A percentile compares a stretch with the other conserved stretches of the same genome.
These are phyloP conservation scores for Copidosoma aretas DNA, from an alignment of 2,888 invertebrate species.

Conservation along the genomic window DNA sequence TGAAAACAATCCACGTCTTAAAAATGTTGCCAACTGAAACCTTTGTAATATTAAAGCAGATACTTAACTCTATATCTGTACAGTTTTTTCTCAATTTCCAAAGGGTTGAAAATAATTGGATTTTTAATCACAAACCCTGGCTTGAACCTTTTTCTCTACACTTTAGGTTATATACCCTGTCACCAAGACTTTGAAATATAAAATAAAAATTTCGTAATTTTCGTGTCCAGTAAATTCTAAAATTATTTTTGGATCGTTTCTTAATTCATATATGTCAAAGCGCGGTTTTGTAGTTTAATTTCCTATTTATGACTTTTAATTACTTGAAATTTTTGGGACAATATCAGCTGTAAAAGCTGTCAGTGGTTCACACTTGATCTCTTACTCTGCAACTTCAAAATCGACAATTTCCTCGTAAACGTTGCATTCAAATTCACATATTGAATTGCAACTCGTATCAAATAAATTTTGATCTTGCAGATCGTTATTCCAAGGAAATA, in stretches of 20 bases:
- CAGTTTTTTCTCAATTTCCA: constrained; percentile 3
- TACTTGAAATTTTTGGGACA: too few species aligned
- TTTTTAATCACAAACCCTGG: not conserved
- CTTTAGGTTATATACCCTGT: not conserved
- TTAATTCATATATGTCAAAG: constrained; percentile 3
- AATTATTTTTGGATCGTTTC: constrained; percentile 1
- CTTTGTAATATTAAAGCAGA: not conserved
- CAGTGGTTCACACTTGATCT: too few species aligned
- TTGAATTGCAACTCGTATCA: too few species aligned
- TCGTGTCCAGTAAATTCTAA: constrained; percentile 8
- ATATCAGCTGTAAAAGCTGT: too few species aligned
- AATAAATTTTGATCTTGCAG: too few species aligned
- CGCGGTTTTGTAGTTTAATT: too few species aligned
- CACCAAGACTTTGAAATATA: constrained; percentile 6
- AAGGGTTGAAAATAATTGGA: not conserved
- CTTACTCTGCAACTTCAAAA: too few species aligned
- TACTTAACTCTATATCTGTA: not conserved
- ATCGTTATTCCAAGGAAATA: too few species aligned
- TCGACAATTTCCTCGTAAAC: too few species aligned
- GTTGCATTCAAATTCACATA: too few species aligned
- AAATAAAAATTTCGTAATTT: constrained; percentile 4
- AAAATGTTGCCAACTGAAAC: constrained; percentile 8
- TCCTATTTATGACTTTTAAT: too few species aligned
- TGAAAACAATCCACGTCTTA: not conserved
- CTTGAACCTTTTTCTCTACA: not conserved